phyloP scores from a whole-genome alignment of 2,888 invertebrate species.

The Andrena bicolor region DNA sequence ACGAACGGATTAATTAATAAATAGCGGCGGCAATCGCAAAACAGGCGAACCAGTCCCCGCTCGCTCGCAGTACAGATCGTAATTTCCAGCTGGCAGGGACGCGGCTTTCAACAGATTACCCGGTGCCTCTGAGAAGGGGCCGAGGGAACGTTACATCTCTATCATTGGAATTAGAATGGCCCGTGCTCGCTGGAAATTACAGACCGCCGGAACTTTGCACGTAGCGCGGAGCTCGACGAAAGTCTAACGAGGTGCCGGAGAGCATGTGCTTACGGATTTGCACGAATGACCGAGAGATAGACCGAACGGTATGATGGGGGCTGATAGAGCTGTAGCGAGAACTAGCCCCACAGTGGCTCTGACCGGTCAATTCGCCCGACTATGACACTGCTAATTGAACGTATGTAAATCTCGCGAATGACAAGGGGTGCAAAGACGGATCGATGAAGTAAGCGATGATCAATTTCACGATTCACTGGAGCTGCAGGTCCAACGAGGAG shows the following conservation, averaged over 20 bases:
- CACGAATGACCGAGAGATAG: neutral
- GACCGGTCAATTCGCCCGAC: neutral
- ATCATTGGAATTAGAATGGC: conserved; percentile 53
- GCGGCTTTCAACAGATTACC: conserved; percentile 43
- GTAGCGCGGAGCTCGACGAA: conserved; percentile 22
- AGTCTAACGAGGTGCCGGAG: conserved; percentile 28
- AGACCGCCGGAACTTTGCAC: conserved; percentile 23
- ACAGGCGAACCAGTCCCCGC: neutral
- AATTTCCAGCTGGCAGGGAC: conserved; percentile 25
- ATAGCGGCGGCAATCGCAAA: neutral
- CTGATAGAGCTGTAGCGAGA: neutral
- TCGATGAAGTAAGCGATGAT: too few relatives aligned
- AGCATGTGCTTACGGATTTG: conserved; percentile 3
- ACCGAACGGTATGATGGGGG: neutral
- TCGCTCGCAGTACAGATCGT: conserved; percentile 21
- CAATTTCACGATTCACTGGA: neutral
- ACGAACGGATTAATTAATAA: neutral
- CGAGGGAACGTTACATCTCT: conserved; percentile 38
- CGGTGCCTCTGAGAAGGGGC: conserved; percentile 10
- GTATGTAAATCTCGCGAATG: neutral
- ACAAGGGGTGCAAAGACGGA: too few relatives aligned
- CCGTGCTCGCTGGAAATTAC: conserved; percentile 45
- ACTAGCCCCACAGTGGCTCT: neutral
- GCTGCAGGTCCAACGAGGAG: conserved; percentile 6
- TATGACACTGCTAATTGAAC: neutral